A percentile compares a stretch with the other conserved stretches of the same genome.
phyloP scores from a whole-genome alignment of 2,113 vertebrate species.

The Prunella fulvescens region DNA sequence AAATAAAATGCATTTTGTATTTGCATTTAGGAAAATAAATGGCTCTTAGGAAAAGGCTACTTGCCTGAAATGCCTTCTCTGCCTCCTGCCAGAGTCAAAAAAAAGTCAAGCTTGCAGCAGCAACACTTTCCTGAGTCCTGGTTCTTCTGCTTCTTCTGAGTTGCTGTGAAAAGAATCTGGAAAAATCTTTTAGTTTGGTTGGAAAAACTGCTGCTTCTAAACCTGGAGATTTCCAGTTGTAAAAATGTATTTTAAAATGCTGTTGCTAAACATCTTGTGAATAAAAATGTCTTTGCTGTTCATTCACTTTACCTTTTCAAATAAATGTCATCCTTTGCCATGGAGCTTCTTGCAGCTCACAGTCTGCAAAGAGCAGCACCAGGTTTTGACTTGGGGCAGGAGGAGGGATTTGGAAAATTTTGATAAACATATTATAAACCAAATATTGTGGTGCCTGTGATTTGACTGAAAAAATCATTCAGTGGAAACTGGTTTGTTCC shows the following conservation, averaged over 20 bases:
- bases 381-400: rapidly evolving
- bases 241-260: background rate
- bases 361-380: background rate
- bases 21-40: background rate
- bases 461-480: background rate
- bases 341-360: rapidly evolving
- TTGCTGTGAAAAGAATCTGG: background rate
- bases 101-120: background rate
- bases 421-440: background rate
- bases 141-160: background rate
- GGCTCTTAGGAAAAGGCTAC: background rate
- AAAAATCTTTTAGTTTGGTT: background rate
- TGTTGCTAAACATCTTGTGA: background rate
- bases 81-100: conserved; percentile 40
- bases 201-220: background rate
- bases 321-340: background rate
- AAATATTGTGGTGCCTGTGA: background rate
- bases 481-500: background rate
- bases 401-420: background rate
- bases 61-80: background rate
- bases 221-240: background rate
- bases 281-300: background rate
- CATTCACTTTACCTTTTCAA: background rate
- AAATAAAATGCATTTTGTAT: background rate
- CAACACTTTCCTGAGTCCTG: background rate